phyloP scores from a whole-genome alignment of 2,888 invertebrate species.

The Cremastobaeus sp. region DNA sequence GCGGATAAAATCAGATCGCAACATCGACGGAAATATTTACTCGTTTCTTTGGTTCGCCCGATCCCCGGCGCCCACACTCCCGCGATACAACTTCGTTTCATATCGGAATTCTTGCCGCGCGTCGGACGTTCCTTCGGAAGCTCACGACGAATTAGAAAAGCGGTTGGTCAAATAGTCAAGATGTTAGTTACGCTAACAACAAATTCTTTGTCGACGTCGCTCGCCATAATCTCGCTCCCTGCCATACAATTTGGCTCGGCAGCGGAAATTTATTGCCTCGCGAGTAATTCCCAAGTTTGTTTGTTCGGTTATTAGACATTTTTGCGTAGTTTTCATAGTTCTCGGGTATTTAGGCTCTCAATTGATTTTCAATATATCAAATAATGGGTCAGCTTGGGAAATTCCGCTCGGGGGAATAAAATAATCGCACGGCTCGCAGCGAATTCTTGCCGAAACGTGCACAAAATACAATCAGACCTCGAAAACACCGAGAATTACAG shows the following conservation, averaged over 20 bases:
- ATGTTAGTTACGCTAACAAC: conserved; percentile 57
- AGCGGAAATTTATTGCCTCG: conserved; percentile 29
- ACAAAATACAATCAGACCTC: conserved; percentile 22
- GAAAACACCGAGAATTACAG: conserved; percentile 11
- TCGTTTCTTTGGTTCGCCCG: conserved; percentile 35
- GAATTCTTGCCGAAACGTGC: conserved; percentile 2
- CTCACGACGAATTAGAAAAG: conserved; percentile 43
- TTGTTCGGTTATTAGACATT: conserved; percentile 37
- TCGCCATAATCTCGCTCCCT: background rate
- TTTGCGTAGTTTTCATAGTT: conserved; percentile 4
- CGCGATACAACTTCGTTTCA: conserved; percentile 24
- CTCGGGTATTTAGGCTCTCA: conserved; percentile 11
- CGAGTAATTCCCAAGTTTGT: conserved; percentile 34
- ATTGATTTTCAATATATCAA: conserved; percentile 13
- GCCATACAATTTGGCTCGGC: background rate
- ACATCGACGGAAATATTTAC: conserved; percentile 49
- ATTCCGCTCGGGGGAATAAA: background rate
- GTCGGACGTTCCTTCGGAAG: conserved; percentile 38
- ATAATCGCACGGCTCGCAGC: background rate
- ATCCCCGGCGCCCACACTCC: background rate
- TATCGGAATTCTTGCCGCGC: conserved; percentile 48
- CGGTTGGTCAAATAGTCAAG: conserved; percentile 33
- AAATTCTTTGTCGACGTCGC: conserved; percentile 38
- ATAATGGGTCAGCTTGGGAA: too few species aligned
- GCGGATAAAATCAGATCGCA: conserved; percentile 46